phyloP scores from a whole-genome alignment of 2,113 vertebrate genomes.

The Laterallus jamaicensis region DNA sequence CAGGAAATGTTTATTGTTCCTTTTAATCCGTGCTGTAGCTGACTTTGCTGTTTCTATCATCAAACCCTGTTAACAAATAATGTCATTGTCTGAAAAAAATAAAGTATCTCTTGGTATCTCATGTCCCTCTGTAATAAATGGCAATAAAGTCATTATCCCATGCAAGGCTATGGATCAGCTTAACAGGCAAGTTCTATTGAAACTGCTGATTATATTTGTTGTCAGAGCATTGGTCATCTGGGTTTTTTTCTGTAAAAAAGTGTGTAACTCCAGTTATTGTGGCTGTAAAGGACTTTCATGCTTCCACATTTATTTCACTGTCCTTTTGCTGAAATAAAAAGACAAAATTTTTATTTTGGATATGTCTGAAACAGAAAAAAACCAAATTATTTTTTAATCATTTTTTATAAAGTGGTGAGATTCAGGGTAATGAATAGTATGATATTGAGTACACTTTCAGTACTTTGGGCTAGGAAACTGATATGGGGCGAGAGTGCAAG shows the following conservation, averaged over 20 bases:
- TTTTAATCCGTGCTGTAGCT: constrained; percentile 41
- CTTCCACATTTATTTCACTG: neutral
- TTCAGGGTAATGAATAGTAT: neutral
- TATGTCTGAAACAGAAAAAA: neutral
- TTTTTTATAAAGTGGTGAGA: neutral
- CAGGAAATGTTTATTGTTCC: constrained; percentile 50
- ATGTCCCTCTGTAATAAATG: constrained; percentile 2
- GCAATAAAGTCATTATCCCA: constrained; percentile 44
- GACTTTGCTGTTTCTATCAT: constrained; percentile 42
- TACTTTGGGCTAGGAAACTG: neutral
- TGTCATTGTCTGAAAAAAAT: constrained; percentile 42
- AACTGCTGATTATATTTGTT: constrained; percentile 43
- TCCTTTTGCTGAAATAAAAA: neutral
- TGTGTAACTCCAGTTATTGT: neutral
- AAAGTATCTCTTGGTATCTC: constrained; percentile 39
- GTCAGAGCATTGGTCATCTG: constrained; percentile 5
- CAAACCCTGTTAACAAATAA: constrained; percentile 36
- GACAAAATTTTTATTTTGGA: neutral
- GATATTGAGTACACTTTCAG: neutral
- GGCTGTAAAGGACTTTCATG: neutral
- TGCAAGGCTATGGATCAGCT: constrained; percentile 21
- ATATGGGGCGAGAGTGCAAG: neutral
- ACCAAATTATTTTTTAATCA: neutral
- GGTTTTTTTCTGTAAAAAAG: constrained; percentile 36
- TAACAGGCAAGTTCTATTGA: constrained; percentile 47